phyloP scores from a whole-genome alignment of 2,888 invertebrate genomes.

The Zootermopsis nevadensis region DNA sequence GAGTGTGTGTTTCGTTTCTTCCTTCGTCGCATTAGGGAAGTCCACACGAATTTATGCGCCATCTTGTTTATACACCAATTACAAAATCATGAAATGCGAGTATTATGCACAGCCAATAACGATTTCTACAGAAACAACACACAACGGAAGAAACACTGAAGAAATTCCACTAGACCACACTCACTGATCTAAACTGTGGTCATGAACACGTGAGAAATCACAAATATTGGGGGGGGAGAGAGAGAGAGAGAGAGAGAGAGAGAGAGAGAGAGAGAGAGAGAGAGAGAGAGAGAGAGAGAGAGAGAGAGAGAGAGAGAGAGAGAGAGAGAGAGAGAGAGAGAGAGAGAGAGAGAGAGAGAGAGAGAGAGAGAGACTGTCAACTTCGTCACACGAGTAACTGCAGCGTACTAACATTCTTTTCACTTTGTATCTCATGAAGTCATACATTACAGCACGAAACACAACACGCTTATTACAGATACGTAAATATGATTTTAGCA shows the following conservation, averaged over 20 bases:
- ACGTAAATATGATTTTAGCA: too few relatives aligned
- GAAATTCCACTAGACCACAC: not conserved
- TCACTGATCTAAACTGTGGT: not conserved
- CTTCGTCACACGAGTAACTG: not conserved
- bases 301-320: too few relatives aligned
- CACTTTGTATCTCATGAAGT: not conserved
- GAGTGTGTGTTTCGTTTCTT: conserved; percentile 55
- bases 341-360: too few relatives aligned
- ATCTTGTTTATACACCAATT: conserved; percentile 54
- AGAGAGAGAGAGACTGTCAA: too few relatives aligned
- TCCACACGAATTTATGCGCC: conserved; percentile 63
- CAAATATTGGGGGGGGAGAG: not conserved
- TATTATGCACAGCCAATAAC: not conserved
- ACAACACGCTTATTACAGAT: too few relatives aligned
- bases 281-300: too few relatives aligned
- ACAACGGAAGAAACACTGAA: not conserved
- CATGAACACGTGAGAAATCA: not conserved
- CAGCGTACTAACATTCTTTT: not conserved
- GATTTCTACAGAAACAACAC: not conserved
- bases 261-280: too few relatives aligned
- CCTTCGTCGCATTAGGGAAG: conserved; percentile 61
- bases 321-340: too few relatives aligned
- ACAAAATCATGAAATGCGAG: not conserved
- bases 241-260: too few relatives aligned
- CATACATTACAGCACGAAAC: not conserved